phyloP scores from a whole-genome alignment of 64 coral and sea anemone genomes.

The Acropora yongei region DNA sequence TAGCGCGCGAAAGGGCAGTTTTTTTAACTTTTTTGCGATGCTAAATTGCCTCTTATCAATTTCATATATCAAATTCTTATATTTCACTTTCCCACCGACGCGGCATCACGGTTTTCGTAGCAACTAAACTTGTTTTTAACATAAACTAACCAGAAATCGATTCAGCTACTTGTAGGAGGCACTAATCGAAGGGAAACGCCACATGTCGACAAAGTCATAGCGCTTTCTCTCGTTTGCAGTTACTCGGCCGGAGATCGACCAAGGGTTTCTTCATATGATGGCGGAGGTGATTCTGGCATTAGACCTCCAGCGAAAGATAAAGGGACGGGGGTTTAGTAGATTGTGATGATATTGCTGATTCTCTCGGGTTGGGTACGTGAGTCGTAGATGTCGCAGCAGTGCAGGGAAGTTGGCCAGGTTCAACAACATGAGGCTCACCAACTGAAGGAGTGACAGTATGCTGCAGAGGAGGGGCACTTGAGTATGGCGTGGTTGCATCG shows the following conservation, averaged over 20 bases:
- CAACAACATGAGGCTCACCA: not conserved
- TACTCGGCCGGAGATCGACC: not conserved
- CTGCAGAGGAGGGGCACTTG: not conserved
- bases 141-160: no score
- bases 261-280: not conserved
- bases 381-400: not conserved
- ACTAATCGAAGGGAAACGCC: no score
- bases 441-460: not conserved
- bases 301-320: not conserved
- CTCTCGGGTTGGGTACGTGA: not conserved
- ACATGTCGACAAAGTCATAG: no score
- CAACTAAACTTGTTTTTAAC: no score
- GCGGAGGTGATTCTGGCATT: not conserved
- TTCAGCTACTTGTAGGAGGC: no score
- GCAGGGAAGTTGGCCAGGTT: not conserved
- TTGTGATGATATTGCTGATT: not conserved
- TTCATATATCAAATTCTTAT: no score
- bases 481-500: not conserved
- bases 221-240: not conserved
- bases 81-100: no score
- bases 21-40: no score
- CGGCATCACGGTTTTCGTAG: no score
- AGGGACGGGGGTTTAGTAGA: not conserved
- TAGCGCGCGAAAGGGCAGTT: no score
- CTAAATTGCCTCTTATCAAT: no score